Evolutionary conservation across 2,888 invertebrate genomes (phyloP), one percentile per base, ranked within the genome.

Genomic region (Tuberolachnus salignus): DNA sequence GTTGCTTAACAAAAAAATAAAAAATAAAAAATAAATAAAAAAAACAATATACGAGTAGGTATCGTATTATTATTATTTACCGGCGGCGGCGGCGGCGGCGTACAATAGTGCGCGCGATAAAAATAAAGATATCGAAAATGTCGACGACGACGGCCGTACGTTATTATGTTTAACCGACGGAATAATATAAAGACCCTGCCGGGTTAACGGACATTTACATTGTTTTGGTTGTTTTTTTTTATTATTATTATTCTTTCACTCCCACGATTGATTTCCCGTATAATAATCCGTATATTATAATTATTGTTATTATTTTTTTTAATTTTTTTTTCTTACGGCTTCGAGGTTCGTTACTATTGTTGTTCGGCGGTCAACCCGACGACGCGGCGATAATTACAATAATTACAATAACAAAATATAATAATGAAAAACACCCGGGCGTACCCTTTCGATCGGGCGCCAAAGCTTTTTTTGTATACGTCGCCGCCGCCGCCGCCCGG

Each of bases 151-250:
- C 71, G 23, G 57, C 59, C 16, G 19, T 46, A 10, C 51, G 34
- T 59, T 19, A 57, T 57, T 42, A 13, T n/a, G n/a, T n/a, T n/a
- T n/a, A n/a, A 66, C 44, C 19, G 42, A 19, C 19, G 6, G n/a
- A n/a, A n/a, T 44, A 71, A 13, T 16, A 53, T 42, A 51, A 64
- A 23, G 73, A 74, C 73, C 73, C 73, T 74, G 64, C 73, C 73
- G 64, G 73, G 73, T 74, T 74, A 74, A 74, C 16, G 63, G 53
- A 74, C 73, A 10, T 16, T 34, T 46, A 4, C 23, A 74, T 74
- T 74, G 74, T 74, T 34, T 73, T 49, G 19, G 1, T 51, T 42
- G 42, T 53, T 42, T 16, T 42, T 66, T 23, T 49, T 67, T 59
- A 9, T 26, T 59, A 11, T 26, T 26, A 26, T 26, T 26, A 9